phyloP scores from a whole-genome alignment of 2,888 invertebrate genomes.

The Tridacna gigas region DNA sequence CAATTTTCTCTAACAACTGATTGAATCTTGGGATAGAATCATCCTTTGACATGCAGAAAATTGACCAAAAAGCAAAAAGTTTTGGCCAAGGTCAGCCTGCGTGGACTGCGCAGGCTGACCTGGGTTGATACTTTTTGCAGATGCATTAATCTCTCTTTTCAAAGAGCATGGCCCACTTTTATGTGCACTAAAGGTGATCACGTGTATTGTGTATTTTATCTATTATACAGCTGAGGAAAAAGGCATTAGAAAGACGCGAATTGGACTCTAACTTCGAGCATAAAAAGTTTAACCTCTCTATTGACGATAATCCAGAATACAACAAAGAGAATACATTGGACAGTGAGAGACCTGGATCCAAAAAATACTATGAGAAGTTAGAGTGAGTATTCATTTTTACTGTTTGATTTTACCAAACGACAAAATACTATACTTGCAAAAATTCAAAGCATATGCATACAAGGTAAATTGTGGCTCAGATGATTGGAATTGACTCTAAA shows the following conservation, averaged over 20 bases:
- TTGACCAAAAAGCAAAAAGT: no score
- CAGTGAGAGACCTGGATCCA: slow-evolving; percentile 97
- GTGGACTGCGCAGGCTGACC: no score
- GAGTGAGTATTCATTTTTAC: slow-evolving; percentile 86
- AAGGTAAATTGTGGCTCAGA: no score
- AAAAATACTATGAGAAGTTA: slow-evolving; percentile 91
- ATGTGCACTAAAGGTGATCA: neutral
- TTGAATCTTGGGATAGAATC: no score
- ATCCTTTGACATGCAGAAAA: no score
- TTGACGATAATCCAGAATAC: slow-evolving; percentile 90
- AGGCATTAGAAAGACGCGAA: slow-evolving; percentile 96
- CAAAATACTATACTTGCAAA: neutral
- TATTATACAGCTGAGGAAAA: slow-evolving; percentile 89
- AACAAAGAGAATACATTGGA: slow-evolving; percentile 87
- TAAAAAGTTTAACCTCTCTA: slow-evolving; percentile 95
- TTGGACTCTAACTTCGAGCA: slow-evolving; percentile 98
- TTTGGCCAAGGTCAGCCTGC: no score
- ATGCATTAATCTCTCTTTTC: no score
- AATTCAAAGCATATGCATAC: no score
- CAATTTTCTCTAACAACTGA: no score
- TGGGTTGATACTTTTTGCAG: no score
- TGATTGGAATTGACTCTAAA: no score
- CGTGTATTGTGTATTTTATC: neutral
- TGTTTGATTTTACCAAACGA: neutral
- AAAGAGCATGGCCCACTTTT: no score